These are phyloP conservation scores for Poicephalus meyeri DNA, from an alignment of 2,113 vertebrate species.

Conservation along the genomic window DNA sequence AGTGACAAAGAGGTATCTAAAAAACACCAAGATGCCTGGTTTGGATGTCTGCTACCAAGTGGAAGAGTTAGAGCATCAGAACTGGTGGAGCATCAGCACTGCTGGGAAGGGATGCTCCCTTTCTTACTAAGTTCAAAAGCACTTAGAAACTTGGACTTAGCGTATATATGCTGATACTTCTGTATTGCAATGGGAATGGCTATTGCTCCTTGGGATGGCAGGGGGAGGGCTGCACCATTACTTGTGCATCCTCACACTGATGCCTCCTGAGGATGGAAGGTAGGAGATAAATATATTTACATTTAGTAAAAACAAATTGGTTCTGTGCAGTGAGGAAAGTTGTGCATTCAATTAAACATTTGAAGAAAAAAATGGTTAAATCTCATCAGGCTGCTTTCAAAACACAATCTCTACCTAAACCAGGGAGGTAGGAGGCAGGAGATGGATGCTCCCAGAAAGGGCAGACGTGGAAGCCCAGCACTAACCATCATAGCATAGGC, in stretches of 20 bases:
- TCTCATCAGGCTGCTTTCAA: neutral
- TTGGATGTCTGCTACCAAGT: accelerated
- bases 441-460: neutral
- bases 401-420: neutral
- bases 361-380: neutral
- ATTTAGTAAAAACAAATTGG: neutral
- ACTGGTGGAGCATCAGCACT: neutral
- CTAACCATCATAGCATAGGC: neutral
- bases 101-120: neutral
- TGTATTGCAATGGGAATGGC: neutral
- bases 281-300: neutral
- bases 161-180: too few species aligned
- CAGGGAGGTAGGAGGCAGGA: neutral
- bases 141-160: neutral
- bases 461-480: accelerated
- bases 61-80: neutral
- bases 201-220: neutral
- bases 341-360: neutral
- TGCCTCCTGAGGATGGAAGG: neutral
- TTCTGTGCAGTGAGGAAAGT: neutral
- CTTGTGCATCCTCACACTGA: neutral
- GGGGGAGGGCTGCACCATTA: neutral
- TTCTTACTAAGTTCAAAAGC: neutral
- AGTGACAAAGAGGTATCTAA: neutral
- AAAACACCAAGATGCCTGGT: neutral